These are phyloP conservation scores for Drosophila sechellia DNA, from an alignment of 1,140 invertebrate species.

Conservation along the genomic window DNA sequence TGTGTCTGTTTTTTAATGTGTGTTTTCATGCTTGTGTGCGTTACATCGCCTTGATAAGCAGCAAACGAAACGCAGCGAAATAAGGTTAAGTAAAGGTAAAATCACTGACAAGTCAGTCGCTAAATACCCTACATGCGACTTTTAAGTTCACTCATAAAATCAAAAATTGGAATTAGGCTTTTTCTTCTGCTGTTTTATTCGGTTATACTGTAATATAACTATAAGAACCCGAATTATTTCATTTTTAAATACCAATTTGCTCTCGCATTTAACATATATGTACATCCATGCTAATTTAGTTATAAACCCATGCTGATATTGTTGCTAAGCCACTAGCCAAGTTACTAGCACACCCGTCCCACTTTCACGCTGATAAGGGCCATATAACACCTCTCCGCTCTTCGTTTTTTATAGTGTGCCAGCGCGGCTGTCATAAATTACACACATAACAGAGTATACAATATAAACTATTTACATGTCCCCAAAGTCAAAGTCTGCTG, in stretches of 20 bases:
- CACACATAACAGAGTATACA: slow-evolving; percentile 76
- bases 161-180: neutral
- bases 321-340: slow-evolving; percentile 35
- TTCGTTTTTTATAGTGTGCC: slow-evolving; percentile 46
- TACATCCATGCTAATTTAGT: slow-evolving; percentile 13
- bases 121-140: neutral
- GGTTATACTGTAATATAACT: too few species aligned
- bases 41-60: slow-evolving; percentile 64
- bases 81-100: slow-evolving; percentile 60
- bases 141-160: neutral
- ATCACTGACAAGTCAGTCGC: slow-evolving; percentile 13
- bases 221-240: neutral
- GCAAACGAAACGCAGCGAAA: slow-evolving; percentile 35
- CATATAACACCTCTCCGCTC: slow-evolving; percentile 59
- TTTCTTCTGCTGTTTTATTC: too few species aligned
- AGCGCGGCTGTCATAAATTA: slow-evolving; percentile 64
- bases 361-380: slow-evolving; percentile 48
- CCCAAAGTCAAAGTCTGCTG: slow-evolving; percentile 80
- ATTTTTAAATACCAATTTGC: neutral
- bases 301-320: slow-evolving; percentile 7
- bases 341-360: slow-evolving; percentile 24
- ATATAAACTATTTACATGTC: slow-evolving; percentile 83
- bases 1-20: slow-evolving; percentile 6
- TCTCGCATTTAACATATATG: neutral
- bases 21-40: slow-evolving; percentile 30